These are phyloP conservation scores for Eupeodes luniger DNA, from an alignment of 2,888 invertebrate genomes.

Conservation along the genomic window DNA sequence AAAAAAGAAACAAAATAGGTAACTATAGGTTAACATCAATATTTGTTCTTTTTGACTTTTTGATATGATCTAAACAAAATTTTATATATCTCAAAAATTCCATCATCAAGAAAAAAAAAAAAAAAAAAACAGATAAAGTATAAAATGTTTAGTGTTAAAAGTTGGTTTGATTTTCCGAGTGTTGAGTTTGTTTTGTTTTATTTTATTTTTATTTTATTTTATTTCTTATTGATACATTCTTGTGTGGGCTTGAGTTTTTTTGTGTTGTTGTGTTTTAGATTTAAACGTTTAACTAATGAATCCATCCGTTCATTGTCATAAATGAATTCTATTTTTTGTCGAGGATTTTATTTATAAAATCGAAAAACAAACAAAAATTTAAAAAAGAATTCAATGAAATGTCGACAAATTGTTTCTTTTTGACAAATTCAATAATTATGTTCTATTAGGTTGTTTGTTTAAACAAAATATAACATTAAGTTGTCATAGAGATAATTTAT, in stretches of 20 bases:
- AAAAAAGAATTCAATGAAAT: constrained; percentile 10
- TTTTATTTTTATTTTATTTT: constrained; percentile 29
- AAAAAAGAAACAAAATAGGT: constrained; percentile 24
- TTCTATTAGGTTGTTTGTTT: constrained; percentile 36
- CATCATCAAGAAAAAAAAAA: constrained; percentile 9
- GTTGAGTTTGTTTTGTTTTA: constrained; percentile 43
- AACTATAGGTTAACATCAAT: constrained; percentile 68
- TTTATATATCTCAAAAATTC: constrained; percentile 61
- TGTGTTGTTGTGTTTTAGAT: constrained; percentile 11
- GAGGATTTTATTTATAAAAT: background rate
- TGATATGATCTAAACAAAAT: constrained; percentile 67
- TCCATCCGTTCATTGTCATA: constrained; percentile 16
- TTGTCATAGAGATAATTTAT: constrained; percentile 37
- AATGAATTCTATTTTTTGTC: constrained; percentile 11
- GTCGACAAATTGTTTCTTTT: constrained; percentile 39
- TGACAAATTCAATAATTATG: constrained; percentile 43
- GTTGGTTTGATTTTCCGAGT: constrained; percentile 44
- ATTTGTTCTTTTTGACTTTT: constrained; percentile 59
- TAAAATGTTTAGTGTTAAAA: constrained; percentile 19
- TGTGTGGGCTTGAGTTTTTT: constrained; percentile 40
- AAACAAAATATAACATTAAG: constrained; percentile 19
- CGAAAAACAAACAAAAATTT: background rate
- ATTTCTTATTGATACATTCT: constrained; percentile 32
- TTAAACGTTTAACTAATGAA: constrained; percentile 39
- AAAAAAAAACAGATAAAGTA: constrained; percentile 50